Base-by-base conservation (phyloP, 2,797 vertebrate genomes). In the Artibeus jamaicensis region DNA sequence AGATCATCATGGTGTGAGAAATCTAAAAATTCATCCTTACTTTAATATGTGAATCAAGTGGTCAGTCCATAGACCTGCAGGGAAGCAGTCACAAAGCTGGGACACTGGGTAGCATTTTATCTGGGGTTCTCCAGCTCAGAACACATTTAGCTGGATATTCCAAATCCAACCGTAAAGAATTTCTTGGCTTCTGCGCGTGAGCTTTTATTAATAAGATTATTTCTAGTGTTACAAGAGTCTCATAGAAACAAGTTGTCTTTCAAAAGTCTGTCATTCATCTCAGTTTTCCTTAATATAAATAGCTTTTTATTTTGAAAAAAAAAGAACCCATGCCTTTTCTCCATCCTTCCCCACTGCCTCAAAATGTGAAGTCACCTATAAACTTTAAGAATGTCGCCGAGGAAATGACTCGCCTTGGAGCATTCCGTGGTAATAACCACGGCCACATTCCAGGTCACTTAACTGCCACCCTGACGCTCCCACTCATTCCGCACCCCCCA, bases 391-490 rank as follows among this genome's bases (percentile, higher is more conserved):
- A 39, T 1, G 5, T 83, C 44, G 2, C 86, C 97, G 89, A 93
- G 94, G 89, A 81, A 94, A 96, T 96, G 95, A 92, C 86, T 95
- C 93, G 91, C 91, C 34, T 87, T 39, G 39, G 82, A 97, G 94
- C 95, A 95, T 96, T 92, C 93, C 77, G 59, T 88, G 94, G 90
- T 89, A 95, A 89, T 76, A 92, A 95, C 53, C 15, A 4, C 76
- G 95, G 78, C 44, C 95, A 91, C 91, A 93, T 97, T 97, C 97
- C 95, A 91, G 91, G 16, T 73, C 93, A 96, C 93, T 97, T 91
- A 92, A 90, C 86, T 92, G 91, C 77, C 59, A 85, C 10, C 74
- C 21, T 57, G 48, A 68, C 0, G 14, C 57, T 79, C 0, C 22
- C 22, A 0, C 11, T 3, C 82, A 18, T 48, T 42, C 81, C 32